Evolutionary conservation across 2,797 vertebrate species (phyloP).

Genomic region (Amazona ochrocephala): DNA sequence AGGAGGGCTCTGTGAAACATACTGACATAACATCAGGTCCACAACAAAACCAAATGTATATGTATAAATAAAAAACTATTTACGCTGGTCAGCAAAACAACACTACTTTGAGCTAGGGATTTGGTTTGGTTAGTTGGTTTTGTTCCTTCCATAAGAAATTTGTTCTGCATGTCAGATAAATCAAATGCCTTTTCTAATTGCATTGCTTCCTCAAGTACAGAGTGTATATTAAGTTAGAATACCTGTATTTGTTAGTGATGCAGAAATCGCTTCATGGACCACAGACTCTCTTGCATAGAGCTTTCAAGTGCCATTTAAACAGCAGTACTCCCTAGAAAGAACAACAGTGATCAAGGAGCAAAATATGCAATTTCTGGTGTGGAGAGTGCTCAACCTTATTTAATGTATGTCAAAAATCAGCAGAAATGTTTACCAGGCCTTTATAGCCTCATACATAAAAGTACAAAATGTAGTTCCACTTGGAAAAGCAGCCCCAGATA

Average conservation of each 20-base stretch:
- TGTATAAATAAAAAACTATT: neutral
- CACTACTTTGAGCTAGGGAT: neutral
- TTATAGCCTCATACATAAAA: neutral
- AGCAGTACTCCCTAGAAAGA: neutral
- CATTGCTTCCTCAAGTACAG: neutral
- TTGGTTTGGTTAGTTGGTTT: neutral
- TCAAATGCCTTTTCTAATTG: neutral
- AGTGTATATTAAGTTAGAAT: neutral
- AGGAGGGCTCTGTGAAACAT: neutral
- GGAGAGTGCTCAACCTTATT: neutral
- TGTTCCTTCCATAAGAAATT: rapidly evolving
- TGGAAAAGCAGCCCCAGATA: neutral
- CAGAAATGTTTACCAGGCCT: neutral
- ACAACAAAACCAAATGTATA: neutral
- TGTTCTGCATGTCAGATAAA: neutral
- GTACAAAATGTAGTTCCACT: neutral
- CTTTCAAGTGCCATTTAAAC: neutral
- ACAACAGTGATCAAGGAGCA: neutral
- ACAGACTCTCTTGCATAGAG: neutral
- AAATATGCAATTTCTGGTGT: neutral
- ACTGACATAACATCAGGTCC: neutral
- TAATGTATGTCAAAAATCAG: neutral
- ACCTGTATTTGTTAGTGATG: neutral
- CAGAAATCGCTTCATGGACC: neutral
- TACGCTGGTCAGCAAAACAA: neutral